Base-by-base conservation (phyloP, 2,797 vertebrate species). In the Loriculus beryllinus region DNA sequence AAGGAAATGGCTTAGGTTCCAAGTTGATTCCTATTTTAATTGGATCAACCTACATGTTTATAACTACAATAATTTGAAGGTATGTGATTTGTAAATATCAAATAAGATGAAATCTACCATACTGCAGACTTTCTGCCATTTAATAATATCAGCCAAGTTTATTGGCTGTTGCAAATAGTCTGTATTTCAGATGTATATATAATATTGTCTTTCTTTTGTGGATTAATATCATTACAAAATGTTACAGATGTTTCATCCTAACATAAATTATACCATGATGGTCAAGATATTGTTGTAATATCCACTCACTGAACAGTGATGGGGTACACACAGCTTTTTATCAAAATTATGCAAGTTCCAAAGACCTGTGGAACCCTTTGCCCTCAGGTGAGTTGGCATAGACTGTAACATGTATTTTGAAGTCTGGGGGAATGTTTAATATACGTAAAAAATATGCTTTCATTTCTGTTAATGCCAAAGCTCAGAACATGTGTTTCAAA, bases 141-240 rank as follows among this genome's bases (percentile, higher is more conserved):
- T 87, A 68, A 84, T 82, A 67, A 17, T 80, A 85, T 63, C 71
- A 82, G 62, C 62, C 88, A 91, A 79, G 31, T 63, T 82, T 81
- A 78, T 75, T 91, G 72, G 57, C 64, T 85, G 54, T 80, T 89
- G 29, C 23, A 47, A 42, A 47, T 22, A 75, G 11, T 21, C 37
- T 83, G 12, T 52, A 63, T 83, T 87, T 93, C 79, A 75, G 65
- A 68, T 72, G 57, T 35, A 78, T 59, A 77, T 47, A 78, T 69
- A 59, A 89, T 94, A 78, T 93, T 91, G 45, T 89, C 54, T 80
- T 91, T 80, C 71, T 57, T 91, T 82, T 91, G 28, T 83, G 83
- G 88, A 88, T 86, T 81, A 90, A 33, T 91, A 88, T 83, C 19
- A 67, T 63, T 78, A 62, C 62, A 69, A 93, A 88, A 78, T 75